Base-by-base conservation (phyloP, 2,797 vertebrate species). In the Siniperca undulata region DNA sequence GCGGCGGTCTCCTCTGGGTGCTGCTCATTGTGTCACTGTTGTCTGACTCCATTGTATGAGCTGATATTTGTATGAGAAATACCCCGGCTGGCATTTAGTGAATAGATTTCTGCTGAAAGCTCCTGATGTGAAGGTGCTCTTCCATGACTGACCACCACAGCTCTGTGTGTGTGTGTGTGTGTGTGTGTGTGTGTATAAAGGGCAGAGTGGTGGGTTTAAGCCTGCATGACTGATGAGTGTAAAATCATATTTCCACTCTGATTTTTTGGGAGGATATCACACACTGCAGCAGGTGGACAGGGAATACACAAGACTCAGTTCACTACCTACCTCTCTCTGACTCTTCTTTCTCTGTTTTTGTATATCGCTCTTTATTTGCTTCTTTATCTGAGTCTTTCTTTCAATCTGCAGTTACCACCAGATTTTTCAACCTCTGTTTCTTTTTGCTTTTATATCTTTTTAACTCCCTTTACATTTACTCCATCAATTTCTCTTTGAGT, bases 181-280 rank as follows among this genome's bases (percentile, higher is more conserved):
- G 50, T 52, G 50, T 70, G 67, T 38, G 22, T 67, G 68, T 70
- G 74, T 81, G 22, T 67, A 7, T 34, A 85, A 87, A 88, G 82
- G 84, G 82, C 86, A 86, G 65, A 69, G 64, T 16, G 66, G 30
- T 65, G 70, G 77, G 70, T 84, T 86, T 80, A 85, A 86, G 78
- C 81, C 76, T 82, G 88, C 82, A 81, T 89, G 87, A 88, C 88
- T 84, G 83, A 91, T 88, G 84, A 82, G 68, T 70, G 77, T 80
- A 60, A 82, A 89, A 86, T 88, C 61, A 81, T 81, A 79, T 76
- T 86, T 89, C 82, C 74, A 65, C 76, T 77, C 58, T 69, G 77
- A 74, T 73, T 67, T 78, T 73, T 48, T 19, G 38, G 17, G 62
- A 42, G 75, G 50, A 72, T 71, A 81, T 81, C 77, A 61, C 46